These are phyloP conservation scores for Neria commutata DNA, from an alignment of 2,888 invertebrate species.

Conservation along the genomic window DNA sequence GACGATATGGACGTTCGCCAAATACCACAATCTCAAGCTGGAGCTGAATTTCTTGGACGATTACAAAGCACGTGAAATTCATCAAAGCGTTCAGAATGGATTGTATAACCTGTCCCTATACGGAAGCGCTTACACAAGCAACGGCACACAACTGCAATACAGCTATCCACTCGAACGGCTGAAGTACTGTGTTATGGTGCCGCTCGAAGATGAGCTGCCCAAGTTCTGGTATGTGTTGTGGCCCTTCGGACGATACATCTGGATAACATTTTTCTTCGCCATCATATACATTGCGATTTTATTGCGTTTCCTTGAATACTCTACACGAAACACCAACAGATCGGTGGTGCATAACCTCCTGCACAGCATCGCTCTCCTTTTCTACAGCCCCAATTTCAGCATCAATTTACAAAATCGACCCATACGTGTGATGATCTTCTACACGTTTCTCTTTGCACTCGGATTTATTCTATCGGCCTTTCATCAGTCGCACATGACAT, in stretches of 20 bases:
- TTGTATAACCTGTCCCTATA: constrained; percentile 45
- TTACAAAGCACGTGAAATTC: constrained; percentile 31
- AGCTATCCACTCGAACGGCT: constrained; percentile 51
- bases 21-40: constrained; percentile 34
- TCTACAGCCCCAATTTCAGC: constrained; percentile 48
- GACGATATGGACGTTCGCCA: constrained; percentile 40
- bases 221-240: constrained; percentile 52
- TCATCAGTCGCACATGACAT: constrained; percentile 50
- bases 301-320: constrained; percentile 41
- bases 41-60: constrained; percentile 32
- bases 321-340: constrained; percentile 8
- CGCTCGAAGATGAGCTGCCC: constrained; percentile 52
- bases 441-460: constrained; percentile 39
- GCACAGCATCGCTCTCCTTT: constrained; percentile 44
- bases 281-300: constrained; percentile 49
- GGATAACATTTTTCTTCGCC: constrained; percentile 39
- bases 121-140: constrained; percentile 27
- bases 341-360: constrained; percentile 41
- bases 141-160: constrained; percentile 27
- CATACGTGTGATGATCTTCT: constrained; percentile 42
- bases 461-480: constrained; percentile 52
- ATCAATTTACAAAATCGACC: constrained; percentile 36
- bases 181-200: constrained; percentile 54
- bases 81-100: constrained; percentile 31
- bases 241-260: constrained; percentile 51